Conservation (phyloP, 2,888 invertebrate genomes). For the Diaphora mendica region DNA sequence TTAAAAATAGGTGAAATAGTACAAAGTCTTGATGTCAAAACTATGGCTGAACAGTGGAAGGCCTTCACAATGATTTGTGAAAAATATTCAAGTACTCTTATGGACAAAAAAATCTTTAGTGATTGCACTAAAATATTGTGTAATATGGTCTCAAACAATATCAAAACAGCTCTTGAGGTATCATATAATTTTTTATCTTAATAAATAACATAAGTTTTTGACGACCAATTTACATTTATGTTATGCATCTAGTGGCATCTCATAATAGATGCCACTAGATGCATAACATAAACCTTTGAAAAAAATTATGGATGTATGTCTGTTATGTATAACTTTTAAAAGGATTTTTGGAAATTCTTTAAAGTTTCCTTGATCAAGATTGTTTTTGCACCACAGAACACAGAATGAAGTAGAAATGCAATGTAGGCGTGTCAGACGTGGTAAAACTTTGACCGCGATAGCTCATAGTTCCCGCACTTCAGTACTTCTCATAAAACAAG, state of each 20-base stretch:
- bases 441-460: too few species aligned
- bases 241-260: background rate
- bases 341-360: too few species aligned
- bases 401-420: too few species aligned
- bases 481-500: too few species aligned
- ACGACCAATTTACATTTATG: background rate
- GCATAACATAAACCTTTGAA: too few species aligned
- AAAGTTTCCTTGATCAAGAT: too few species aligned
- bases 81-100: slow-evolving; percentile 72
- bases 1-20: slow-evolving; percentile 80
- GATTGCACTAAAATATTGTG: slow-evolving; percentile 65
- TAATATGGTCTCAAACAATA: slow-evolving; percentile 62
- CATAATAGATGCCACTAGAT: too few species aligned
- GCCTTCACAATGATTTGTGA: slow-evolving; percentile 78
- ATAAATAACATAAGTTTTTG: background rate
- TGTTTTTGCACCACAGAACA: too few species aligned
- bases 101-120: slow-evolving; percentile 63
- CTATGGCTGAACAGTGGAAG: slow-evolving; percentile 86
- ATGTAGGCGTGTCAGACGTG: too few species aligned
- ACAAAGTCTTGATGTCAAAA: slow-evolving; percentile 81
- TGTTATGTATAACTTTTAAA: too few species aligned
- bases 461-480: too few species aligned
- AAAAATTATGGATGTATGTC: too few species aligned
- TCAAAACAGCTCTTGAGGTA: slow-evolving; percentile 70
- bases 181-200: background rate